A percentile compares a stretch with the other conserved stretches of the same genome.
Evolutionary conservation across 2,113 vertebrate species (phyloP).

Genomic region (Harpagus bidentatus): DNA sequence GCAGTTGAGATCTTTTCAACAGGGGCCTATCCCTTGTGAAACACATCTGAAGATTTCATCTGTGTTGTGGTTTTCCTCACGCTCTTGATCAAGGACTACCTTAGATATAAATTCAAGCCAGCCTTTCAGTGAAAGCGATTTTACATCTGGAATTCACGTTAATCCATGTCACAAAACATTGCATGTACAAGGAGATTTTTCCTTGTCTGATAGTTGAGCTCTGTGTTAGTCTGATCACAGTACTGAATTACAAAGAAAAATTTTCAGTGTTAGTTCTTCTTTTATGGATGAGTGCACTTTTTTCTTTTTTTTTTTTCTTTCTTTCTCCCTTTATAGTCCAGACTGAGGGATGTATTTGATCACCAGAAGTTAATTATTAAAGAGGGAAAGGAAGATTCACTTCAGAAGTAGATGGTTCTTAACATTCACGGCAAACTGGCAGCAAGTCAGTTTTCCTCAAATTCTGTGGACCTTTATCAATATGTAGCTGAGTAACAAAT

Average conservation of each 20-base stretch:
- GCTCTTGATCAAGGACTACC: fast-evolving
- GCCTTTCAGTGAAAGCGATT: too few species aligned
- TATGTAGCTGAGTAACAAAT: not conserved
- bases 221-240: not conserved
- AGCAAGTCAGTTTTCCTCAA: not conserved
- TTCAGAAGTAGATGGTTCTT: not conserved
- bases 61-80: too few species aligned
- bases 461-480: not conserved
- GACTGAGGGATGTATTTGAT: not conserved
- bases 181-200: not conserved
- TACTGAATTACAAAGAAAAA: not conserved
- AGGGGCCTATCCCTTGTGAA: fast-evolving
- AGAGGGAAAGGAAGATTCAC: not conserved
- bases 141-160: not conserved
- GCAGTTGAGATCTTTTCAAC: not conserved
- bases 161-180: not conserved
- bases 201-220: not conserved
- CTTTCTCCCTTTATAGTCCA: not conserved
- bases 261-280: not conserved
- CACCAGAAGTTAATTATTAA: not conserved
- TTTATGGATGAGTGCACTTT: not conserved
- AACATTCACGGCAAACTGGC: not conserved
- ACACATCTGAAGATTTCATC: not conserved
- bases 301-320: too few species aligned
- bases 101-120: not conserved